Percentiles rank a stretch among this genome's conserved stretches.
Conservation (phyloP, 2,113 vertebrate species). For the Tyrannus savana region DNA sequence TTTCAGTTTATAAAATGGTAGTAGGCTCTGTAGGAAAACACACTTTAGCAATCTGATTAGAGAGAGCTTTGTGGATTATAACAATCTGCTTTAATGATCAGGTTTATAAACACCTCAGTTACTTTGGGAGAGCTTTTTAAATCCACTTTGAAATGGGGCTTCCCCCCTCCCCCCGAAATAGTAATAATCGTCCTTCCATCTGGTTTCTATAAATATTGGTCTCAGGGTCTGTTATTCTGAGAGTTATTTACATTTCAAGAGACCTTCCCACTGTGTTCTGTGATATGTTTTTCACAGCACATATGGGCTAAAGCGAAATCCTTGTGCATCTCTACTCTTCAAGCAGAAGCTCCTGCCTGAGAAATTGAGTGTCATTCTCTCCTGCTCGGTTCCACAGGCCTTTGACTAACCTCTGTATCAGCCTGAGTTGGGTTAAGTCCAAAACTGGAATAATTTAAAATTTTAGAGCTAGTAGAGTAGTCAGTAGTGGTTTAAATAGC, state of each 20-base stretch:
- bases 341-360: not conserved
- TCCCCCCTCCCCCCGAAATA: not conserved
- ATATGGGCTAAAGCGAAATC: not conserved
- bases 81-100: not conserved
- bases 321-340: not conserved
- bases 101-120: not conserved
- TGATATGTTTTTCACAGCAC: not conserved
- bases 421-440: not conserved
- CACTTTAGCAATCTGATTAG: not conserved
- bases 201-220: not conserved
- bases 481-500: not conserved
- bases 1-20: not conserved
- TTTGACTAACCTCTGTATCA: not conserved
- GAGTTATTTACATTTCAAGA: not conserved
- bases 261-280: not conserved
- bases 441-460: not conserved
- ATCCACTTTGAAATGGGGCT: not conserved
- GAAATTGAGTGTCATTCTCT: not conserved
- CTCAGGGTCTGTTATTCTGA: not conserved
- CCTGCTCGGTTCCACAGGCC: not conserved
- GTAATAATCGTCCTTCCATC: not conserved
- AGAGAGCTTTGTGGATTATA: slow-evolving; percentile 6
- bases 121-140: slow-evolving; percentile 2
- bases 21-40: not conserved
- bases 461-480: not conserved